Evolutionary conservation across 2,113 vertebrate species (phyloP), one percentile per base, ranked within the genome.

Genomic region (Ictalurus furcatus): DNA sequence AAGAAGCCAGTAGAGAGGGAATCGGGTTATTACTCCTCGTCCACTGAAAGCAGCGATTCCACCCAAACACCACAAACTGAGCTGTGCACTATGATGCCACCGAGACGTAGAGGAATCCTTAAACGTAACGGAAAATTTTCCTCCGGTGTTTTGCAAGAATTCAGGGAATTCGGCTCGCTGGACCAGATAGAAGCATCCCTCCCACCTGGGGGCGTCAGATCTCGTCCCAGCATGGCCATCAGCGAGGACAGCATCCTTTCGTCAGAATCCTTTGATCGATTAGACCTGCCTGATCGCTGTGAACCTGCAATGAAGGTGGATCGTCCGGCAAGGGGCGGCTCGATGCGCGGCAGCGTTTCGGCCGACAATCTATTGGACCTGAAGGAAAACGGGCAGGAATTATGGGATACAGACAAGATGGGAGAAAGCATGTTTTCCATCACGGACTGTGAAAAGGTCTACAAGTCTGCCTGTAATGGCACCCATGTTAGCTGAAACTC

Each of bases 241-340:
- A 99, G 98, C 0, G 97, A 99, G 93, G 98, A 99, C 93, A 99
- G 98, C 94, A 99, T 99, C 91, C 96, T 99, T 67, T 99, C 98
- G 88, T 97, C 97, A 0, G 98, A 99, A 92, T 99, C 98, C 86
- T 99, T 99, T 0, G 98, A 99, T 69, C 96, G 96, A 88, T 95
- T 99, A 16, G 98, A 99, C 90, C 95, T 99, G 65, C 98, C 98
- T 0, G 92, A 96, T 44, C 92, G 93, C 0, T 92, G 95, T 0
- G 90, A 92, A 7, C 88, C 85, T 0, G 88, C 91, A 0, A 28
- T 80, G 2, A 91, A 84, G 4, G 40, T 91, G 21, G 89, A 91
- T 4, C 92, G 92, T 85, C 91, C 92, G 21, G 83, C 0, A 37
- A 54, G 90, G 86, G 30, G 88, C 1, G 8, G 0, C 67, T 78